Evolutionary conservation across 1,140 invertebrate genomes (phyloP), one percentile per base, ranked within the genome.

Genomic region (Doryteuthis pealeii): DNA sequence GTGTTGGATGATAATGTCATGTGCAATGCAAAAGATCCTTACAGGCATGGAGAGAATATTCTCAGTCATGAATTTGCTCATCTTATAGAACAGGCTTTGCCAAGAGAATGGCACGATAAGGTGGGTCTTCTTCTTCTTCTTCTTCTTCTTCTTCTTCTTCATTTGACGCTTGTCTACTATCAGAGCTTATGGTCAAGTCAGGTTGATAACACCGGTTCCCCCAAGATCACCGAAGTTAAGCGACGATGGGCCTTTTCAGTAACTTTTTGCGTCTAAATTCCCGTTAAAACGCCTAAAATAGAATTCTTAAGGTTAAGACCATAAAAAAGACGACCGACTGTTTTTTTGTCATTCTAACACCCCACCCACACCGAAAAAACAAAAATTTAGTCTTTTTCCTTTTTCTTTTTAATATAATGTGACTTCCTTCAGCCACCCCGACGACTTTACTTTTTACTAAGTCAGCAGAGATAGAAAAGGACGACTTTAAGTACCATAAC

Each of bases 61-160:
- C 35, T 77, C 6, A 70, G 68, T 14, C 78, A 79, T 45, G 78
- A 79, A 32, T 79, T 79, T 62, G 75, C 70, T 28, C 78, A 79
- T 67, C 58, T 75, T 10, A 30, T 77, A 28, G 32, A 73, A 33
- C 43, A 26, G 18, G 71, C 70, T 30, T 67, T 75, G 76, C 74
- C 75, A 49, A 28, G 35, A n/a, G 31, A n/a, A 15, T 75, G 74
- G 70, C 54, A 69, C 67, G 68, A 75, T 45, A 73, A 73, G 75
- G 78, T 79, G 65, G 45, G 22, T 49, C 22, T 12, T 49, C 45
- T 15, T 1, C 45, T 1, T 1, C 45, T 1, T 49, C 45, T 15
- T 49, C 45, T 12, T 49, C 22, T 12, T 49, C 45, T 15, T 22
- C 22, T 15, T 49, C 45, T 15, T 22, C 1, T 12, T 1, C 45